Base-by-base conservation (phyloP, 2,797 vertebrate genomes). In the Lithobates sylvaticus region DNA sequence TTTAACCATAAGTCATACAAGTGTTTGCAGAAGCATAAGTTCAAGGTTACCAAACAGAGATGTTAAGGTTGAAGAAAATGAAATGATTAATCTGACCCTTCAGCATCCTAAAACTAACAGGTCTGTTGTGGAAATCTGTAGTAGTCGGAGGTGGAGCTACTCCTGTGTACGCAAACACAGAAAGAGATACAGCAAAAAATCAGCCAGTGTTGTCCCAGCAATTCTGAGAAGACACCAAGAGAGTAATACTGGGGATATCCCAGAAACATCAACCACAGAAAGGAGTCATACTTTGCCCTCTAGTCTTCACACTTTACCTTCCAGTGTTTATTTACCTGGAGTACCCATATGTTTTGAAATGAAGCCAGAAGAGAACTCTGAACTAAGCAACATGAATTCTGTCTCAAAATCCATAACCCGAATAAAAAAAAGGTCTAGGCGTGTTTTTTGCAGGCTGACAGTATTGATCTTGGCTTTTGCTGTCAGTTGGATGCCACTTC, bases 401-500 rank as follows among this genome's bases (percentile, higher is more conserved):
- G 88, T 92, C 78, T 92, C 92, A 29, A 93, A 29, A 71, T 93
- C 95, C 16, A 89, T 94, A 71, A 85, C 89, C 36, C 91, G 94
- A 83, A 91, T 95, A 72, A 94, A 90, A 86, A 95, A 93, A 79
- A 91, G 95, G 86, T 95, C 95, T 1, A 93, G 94, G 27, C 91
- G 91, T 76, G 94, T 96, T 68, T 95, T 95, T 89, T 94, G 94
- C 86, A 94, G 94, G 90, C 89, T 96, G 88, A 95, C 95, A 13
- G 78, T 94, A n/a, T 64, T 96, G 88, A 95, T 96, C 79, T 16
- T 96, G 29, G 95, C 94, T 79, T 96, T 96, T 79, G 95, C 94
- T 0, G 90, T 96, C 42, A 96, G 95, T 5, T 96, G 95, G 95
- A 95, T 96, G 95, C 95, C 95, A 3, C 93, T 96, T 69, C 95